Conservation (phyloP, 2,888 invertebrate species). For the Dromius quadrimaculatus region DNA sequence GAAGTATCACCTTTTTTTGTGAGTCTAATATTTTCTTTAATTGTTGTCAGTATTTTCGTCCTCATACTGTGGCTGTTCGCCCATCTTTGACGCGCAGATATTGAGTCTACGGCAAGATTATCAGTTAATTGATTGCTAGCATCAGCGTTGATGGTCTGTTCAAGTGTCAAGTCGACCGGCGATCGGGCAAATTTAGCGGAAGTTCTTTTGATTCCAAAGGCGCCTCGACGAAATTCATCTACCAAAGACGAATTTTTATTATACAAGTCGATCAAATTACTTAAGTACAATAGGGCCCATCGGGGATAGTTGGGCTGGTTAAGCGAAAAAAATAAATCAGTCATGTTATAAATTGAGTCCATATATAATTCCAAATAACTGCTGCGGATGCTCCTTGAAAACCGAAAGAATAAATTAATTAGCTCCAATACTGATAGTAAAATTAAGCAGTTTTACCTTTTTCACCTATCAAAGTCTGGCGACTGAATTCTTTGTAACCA, state of each 20-base stretch:
- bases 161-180: constrained; percentile 54
- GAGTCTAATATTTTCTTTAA: constrained; percentile 52
- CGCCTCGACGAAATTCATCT: constrained; percentile 49
- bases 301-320: constrained; percentile 58
- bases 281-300: constrained; percentile 56
- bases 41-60: constrained; percentile 53
- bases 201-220: constrained; percentile 54
- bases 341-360: constrained; percentile 47
- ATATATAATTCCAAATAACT: neutral
- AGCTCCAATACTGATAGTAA: neutral
- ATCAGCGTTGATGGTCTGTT: constrained; percentile 55
- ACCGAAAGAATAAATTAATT: neutral
- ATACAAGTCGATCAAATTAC: constrained; percentile 56
- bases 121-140: constrained; percentile 55
- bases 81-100: constrained; percentile 57
- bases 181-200: constrained; percentile 55
- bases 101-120: neutral
- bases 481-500: neutral
- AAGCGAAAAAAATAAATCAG: constrained; percentile 57
- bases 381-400: neutral
- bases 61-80: constrained; percentile 55
- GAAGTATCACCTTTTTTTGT: constrained; percentile 54
- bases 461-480: neutral
- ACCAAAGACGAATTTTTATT: constrained; percentile 51
- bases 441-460: neutral